Base-by-base conservation (phyloP, 2,888 invertebrate genomes). In the Ennomos erosarius region DNA sequence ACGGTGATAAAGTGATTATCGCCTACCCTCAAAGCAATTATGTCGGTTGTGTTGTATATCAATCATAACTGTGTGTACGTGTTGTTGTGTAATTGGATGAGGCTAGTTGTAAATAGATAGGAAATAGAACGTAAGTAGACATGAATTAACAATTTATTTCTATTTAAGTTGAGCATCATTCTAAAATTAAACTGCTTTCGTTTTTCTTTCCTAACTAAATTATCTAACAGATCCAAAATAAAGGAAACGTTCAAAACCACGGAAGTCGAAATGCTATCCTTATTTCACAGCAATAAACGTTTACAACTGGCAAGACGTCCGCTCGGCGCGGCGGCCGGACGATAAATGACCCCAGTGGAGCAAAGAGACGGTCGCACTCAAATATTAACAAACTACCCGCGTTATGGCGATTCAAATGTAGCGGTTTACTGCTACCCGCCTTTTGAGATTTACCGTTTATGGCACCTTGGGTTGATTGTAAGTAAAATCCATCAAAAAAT, bases 301-400 rank as follows among this genome's bases (percentile, higher is more conserved):
- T 79, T 72, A 74, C 74, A 73, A 73, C 69, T 59, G 56, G 65
- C 73, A 76, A 79, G 78, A 84, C 84, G 86, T 86, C 81, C 78
- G 75, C 73, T 66, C 75, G 59, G 67, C 63, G 67, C 75, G 73
- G 72, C 70, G 79, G 78, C 67, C 74, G 74, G 70, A 70, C 80
- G 74, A 88, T 79, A 81, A 88, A 89, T 86, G 88, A 79, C 77
- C 76, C 71, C 71, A 50, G 68, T 62, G 74, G 71, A 71, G 76
- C 74, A 70, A 73, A 73, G 68, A 75, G 89, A 87, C 87, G 80
- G 75, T 65, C 74, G 66, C 75, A 73, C 71, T 90, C 80, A 90
- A 90, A 90, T 90, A 90, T 90, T 90, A 83, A 90, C 87, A 80
- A 87, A 89, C 82, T 85, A 85, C 87, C 86, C 80, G 66, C 67